Evolutionary conservation across 2,888 invertebrate species (phyloP), one percentile per base, ranked within the genome.

Genomic region (Cosmia pyralina): DNA sequence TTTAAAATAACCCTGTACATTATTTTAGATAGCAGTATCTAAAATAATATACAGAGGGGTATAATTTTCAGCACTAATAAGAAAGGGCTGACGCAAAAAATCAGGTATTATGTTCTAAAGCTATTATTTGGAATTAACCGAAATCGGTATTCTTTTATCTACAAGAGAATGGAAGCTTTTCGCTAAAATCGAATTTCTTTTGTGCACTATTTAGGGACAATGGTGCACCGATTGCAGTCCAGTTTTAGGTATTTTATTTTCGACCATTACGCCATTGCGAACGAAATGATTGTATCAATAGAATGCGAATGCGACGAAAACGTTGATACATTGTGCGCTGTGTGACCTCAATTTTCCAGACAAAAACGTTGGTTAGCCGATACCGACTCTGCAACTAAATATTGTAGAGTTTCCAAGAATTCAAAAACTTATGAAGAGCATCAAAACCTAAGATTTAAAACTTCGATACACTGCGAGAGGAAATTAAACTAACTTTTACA

Each of bases 161-260:
- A 82, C 79, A 87, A 84, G 83, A 89, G 87, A 88, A 87, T 88
- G 69, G 68, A 85, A 85, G 85, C 86, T 87, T 90, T 90, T 89
- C 87, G 89, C 89, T 91, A 89, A 90, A 91, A 90, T 90, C 90
- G 90, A 87, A 89, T 89, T 92, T 91, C 93, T 93, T 92, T 94
- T 93, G 92, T 93, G 87, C 84, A 89, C 90, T 91, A 90, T 93
- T 94, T 92, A 93, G 90, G 94, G 93, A 95, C 95, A 95, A 95
- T 95, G 90, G 94, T 89, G 87, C 92, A 89, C 90, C 92, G 92
- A 95, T 94, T 94, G 95, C 93, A 92, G 90, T 86, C 87, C 89
- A 90, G 89, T 88, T 92, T 92, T 91, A 91, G 90, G 88, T 91
- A 91, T 92, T 94, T 94, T 94, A 93, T 94, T 94, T 94, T 92